These are phyloP conservation scores for Sphyrna mokarran DNA, from an alignment of 2,113 vertebrate genomes.

Conservation along the genomic window DNA sequence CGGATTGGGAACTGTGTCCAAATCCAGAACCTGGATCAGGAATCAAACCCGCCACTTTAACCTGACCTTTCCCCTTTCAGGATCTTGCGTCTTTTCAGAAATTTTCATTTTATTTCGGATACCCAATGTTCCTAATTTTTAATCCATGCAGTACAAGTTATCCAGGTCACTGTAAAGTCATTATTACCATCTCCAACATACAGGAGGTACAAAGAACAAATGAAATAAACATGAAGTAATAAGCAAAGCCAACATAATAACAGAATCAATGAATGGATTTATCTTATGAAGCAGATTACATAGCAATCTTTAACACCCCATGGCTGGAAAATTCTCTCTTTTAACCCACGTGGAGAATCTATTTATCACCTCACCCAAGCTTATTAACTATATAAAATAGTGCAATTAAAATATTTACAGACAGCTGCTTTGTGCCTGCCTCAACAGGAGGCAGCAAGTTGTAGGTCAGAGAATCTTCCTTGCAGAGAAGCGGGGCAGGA, in stretches of 20 bases:
- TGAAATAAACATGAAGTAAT: neutral
- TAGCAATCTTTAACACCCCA: neutral
- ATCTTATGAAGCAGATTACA: neutral
- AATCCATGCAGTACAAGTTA: neutral
- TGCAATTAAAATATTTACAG: conserved; percentile 6
- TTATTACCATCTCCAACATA: neutral
- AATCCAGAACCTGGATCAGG: neutral
- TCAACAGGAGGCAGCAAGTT: neutral
- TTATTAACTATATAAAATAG: conserved; percentile 7
- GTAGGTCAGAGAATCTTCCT: neutral
- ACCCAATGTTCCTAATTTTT: neutral
- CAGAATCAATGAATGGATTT: conserved; percentile 21
- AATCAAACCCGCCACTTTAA: neutral
- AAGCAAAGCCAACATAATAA: neutral
- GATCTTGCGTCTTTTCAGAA: neutral
- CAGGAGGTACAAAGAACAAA: neutral
- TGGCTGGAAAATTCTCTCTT: neutral
- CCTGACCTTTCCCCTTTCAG: neutral
- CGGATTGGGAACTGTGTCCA: no score
- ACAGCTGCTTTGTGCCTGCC: neutral
- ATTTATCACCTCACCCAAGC: neutral
- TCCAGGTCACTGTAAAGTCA: neutral
- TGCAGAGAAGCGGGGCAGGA: neutral
- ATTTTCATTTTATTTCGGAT: neutral
- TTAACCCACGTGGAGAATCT: neutral